A percentile compares a stretch with the other conserved stretches of the same genome.
phyloP scores from a whole-genome alignment of 2,888 invertebrate genomes.

The Drosophila seclusa region DNA sequence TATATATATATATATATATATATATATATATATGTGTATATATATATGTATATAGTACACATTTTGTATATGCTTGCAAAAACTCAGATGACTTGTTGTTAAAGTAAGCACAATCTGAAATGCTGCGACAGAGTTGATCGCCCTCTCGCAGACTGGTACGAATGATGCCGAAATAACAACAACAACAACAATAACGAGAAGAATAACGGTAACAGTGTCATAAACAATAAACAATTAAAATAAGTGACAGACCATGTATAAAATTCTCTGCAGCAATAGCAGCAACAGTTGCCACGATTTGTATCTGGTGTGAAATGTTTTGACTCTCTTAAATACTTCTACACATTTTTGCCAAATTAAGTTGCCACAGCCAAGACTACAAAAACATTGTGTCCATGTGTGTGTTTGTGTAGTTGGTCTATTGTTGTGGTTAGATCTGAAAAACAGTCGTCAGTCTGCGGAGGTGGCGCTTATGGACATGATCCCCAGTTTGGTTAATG shows the following conservation, averaged over 20 bases:
- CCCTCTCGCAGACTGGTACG: slow-evolving; percentile 76
- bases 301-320: slow-evolving; percentile 66
- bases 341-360: slow-evolving; percentile 39
- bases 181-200: slow-evolving; percentile 24
- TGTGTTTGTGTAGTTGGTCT: slow-evolving; percentile 16
- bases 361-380: slow-evolving; percentile 13
- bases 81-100: slow-evolving; percentile 49
- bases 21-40: too few species aligned
- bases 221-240: slow-evolving; percentile 77
- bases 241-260: slow-evolving; percentile 75
- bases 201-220: slow-evolving; percentile 46
- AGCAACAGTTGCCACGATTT: slow-evolving; percentile 49
- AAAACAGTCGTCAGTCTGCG: slow-evolving; percentile 1
- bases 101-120: slow-evolving; percentile 52
- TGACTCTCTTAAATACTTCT: slow-evolving; percentile 31
- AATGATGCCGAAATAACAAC: slow-evolving; percentile 47
- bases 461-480: slow-evolving; percentile 25
- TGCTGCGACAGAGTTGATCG: slow-evolving; percentile 72
- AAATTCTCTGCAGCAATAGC: slow-evolving; percentile 54
- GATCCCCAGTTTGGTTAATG: slow-evolving; percentile 47
- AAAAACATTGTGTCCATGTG: background rate
- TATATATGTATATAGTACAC: background rate
- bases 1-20: background rate
- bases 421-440: background rate
- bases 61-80: slow-evolving; percentile 25